Evolutionary conservation across 2,113 vertebrate genomes (phyloP).

Genomic region (Entomyzon cyanotis): DNA sequence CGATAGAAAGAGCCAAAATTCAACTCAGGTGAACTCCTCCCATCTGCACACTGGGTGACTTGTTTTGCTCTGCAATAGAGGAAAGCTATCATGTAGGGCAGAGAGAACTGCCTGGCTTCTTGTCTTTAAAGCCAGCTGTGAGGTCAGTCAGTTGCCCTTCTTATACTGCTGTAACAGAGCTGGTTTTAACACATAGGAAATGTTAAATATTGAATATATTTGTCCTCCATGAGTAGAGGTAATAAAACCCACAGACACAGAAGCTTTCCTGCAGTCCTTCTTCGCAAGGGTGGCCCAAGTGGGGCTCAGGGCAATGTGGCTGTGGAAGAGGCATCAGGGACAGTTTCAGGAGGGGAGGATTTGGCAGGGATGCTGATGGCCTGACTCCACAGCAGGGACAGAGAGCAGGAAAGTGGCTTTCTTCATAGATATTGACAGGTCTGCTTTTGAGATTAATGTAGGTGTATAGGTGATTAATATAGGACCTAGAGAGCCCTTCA

Average conservation of each 20-base stretch:
- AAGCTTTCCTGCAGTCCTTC: background rate
- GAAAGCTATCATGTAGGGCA: background rate
- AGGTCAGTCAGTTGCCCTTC: slow-evolving; percentile 9
- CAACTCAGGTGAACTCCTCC: slow-evolving; percentile 33
- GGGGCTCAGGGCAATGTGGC: background rate
- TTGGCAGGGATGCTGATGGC: accelerated
- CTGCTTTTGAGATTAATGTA: background rate
- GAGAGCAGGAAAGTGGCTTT: background rate
- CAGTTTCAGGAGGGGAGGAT: background rate
- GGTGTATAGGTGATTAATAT: background rate
- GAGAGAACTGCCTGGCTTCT: background rate
- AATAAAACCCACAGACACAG: background rate
- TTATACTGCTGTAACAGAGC: background rate
- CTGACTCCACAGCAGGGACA: accelerated
- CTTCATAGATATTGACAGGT: background rate
- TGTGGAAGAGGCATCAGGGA: background rate
- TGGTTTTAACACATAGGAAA: slow-evolving; percentile 4
- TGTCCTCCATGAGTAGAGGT: background rate
- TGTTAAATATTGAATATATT: slow-evolving; percentile 32
- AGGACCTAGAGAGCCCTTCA: background rate
- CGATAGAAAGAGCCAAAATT: background rate
- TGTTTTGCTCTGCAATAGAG: slow-evolving; percentile 21
- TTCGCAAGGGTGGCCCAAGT: background rate
- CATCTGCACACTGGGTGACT: slow-evolving; percentile 33
- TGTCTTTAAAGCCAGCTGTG: slow-evolving; percentile 55